phyloP scores from a whole-genome alignment of 2,888 invertebrate species.

The Cheilosia soror region DNA sequence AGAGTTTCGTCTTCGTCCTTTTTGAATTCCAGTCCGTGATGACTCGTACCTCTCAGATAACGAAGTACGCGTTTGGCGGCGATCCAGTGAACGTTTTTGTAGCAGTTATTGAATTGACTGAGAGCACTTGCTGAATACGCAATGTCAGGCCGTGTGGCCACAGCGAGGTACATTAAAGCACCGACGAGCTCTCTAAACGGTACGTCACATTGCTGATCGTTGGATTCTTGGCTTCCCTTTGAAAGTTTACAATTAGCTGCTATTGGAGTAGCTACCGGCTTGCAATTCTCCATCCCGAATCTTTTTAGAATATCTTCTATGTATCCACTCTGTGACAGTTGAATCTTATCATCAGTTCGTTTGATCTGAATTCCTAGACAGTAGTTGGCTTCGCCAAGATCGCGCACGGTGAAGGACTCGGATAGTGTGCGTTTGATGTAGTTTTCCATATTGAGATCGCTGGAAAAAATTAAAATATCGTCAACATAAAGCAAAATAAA shows the following conservation, averaged over 20 bases:
- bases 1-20: background rate
- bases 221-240: constrained; percentile 8
- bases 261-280: constrained; percentile 60
- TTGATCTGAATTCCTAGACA: constrained; percentile 64
- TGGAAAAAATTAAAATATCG: constrained; percentile 28
- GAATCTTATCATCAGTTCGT: constrained; percentile 26
- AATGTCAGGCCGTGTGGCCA: constrained; percentile 24
- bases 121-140: constrained; percentile 36
- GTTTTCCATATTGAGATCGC: background rate
- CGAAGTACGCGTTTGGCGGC: constrained; percentile 21
- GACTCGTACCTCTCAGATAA: constrained; percentile 19
- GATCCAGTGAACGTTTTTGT: constrained; percentile 12
- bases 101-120: constrained; percentile 38
- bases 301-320: constrained; percentile 66
- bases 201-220: constrained; percentile 5
- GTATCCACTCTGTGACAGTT: constrained; percentile 64
- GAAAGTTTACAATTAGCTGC: constrained; percentile 30
- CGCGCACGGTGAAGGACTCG: constrained; percentile 54
- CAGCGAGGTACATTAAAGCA: constrained; percentile 14
- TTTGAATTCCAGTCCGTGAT: constrained; percentile 10
- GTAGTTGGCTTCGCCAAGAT: constrained; percentile 57
- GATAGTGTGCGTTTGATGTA: background rate
- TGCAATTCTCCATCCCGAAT: constrained; percentile 70
- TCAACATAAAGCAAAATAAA: constrained; percentile 24
- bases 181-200: constrained; percentile 19